Conservation (phyloP, 1,140 invertebrate species). For the Plectus sambesii region DNA sequence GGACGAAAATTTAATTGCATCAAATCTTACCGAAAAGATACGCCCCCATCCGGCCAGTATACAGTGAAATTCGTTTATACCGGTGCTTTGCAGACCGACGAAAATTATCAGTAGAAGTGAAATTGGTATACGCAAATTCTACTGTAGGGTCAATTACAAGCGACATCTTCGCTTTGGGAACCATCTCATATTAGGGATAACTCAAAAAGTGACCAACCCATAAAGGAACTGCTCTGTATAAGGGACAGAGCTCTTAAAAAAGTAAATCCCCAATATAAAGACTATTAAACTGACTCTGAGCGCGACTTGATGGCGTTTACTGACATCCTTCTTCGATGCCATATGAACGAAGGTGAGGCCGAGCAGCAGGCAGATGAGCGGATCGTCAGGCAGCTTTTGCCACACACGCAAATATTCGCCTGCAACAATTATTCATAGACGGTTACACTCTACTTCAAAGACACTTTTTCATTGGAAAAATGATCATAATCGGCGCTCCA, state of each 20-base stretch:
- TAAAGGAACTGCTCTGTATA: too few species aligned
- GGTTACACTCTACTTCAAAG: too few species aligned
- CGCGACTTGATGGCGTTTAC: slow-evolving; percentile 34
- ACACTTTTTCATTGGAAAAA: slow-evolving; percentile 12
- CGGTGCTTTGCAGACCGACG: neutral
- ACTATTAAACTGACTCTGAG: slow-evolving; percentile 28
- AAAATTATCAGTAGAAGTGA: slow-evolving; percentile 11
- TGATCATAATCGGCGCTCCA: slow-evolving; percentile 4
- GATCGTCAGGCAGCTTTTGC: slow-evolving; percentile 29
- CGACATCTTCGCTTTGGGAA: too few species aligned
- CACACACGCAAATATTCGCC: slow-evolving; percentile 37
- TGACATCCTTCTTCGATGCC: slow-evolving; percentile 44
- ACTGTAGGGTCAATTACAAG: too few species aligned
- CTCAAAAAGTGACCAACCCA: too few species aligned
- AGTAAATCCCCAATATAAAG: slow-evolving; percentile 15
- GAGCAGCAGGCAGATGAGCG: slow-evolving; percentile 34
- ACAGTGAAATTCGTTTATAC: slow-evolving; percentile 9
- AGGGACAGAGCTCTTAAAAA: too few species aligned
- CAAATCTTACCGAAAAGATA: slow-evolving; percentile 10
- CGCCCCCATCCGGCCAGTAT: too few species aligned
- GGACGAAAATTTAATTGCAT: slow-evolving; percentile 8
- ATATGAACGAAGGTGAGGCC: slow-evolving; percentile 42
- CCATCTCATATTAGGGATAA: too few species aligned
- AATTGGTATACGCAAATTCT: too few species aligned
- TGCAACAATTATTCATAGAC: too few species aligned